Conservation (phyloP, 2,888 invertebrate genomes). For the Sicus ferrugineus region DNA sequence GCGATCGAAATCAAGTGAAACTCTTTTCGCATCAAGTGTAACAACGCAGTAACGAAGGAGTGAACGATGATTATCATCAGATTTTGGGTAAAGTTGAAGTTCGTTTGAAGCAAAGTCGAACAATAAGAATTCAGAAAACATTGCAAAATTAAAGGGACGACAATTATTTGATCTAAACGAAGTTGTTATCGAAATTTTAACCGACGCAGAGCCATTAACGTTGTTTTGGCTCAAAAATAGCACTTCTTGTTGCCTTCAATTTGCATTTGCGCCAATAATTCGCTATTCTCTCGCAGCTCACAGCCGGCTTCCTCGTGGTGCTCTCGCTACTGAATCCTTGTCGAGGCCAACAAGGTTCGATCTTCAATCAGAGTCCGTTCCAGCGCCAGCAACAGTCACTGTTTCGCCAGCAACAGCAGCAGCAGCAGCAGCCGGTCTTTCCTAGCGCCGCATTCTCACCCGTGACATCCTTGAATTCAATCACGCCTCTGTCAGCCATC, state of each 20-base stretch:
- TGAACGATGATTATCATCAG: background rate
- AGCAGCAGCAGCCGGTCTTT: conserved; percentile 47
- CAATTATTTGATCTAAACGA: no score
- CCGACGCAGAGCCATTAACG: no score
- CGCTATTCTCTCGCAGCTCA: conserved; percentile 37
- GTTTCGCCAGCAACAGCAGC: conserved; percentile 48
- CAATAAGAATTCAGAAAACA: background rate
- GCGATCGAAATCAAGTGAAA: background rate
- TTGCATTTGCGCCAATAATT: no score
- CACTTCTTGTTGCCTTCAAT: no score
- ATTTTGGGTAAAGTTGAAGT: conserved; percentile 6
- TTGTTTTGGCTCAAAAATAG: no score
- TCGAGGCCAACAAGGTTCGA: conserved; percentile 47
- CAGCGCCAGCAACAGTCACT: conserved; percentile 50
- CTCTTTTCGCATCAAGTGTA: no score
- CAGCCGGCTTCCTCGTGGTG: conserved; percentile 42
- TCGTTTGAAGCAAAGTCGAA: background rate
- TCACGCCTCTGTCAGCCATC: conserved; percentile 48
- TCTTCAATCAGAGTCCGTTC: conserved; percentile 55
- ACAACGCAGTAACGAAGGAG: no score
- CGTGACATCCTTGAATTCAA: conserved; percentile 35
- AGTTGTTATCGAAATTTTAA: no score
- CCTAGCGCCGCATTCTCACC: conserved; percentile 40
- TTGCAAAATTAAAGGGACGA: no score
- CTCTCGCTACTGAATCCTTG: conserved; percentile 44